A percentile compares a stretch with the other conserved stretches of the same genome.
phyloP scores from a whole-genome alignment of 1,140 invertebrate genomes.

The Euwallacea fornicatus region DNA sequence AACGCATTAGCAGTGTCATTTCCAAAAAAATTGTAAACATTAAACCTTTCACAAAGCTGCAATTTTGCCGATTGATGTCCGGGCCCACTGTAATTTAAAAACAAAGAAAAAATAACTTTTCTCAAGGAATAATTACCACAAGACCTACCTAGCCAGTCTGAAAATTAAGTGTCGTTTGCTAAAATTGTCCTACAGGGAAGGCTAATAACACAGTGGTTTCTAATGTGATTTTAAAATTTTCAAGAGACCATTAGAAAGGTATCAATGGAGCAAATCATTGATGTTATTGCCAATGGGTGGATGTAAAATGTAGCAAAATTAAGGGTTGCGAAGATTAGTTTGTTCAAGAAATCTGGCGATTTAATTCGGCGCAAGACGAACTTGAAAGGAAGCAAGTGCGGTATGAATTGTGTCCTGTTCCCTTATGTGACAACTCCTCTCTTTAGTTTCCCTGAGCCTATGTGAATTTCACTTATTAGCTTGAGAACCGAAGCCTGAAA shows the following conservation, averaged over 20 bases:
- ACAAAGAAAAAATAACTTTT: conserved; percentile 4
- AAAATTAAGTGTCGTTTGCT: conserved; percentile 28
- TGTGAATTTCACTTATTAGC: too few species aligned
- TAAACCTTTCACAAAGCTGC: conserved; percentile 18
- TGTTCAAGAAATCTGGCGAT: not conserved
- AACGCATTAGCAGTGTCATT: conserved; percentile 30
- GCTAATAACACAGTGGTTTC: conserved; percentile 1
- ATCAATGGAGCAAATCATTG: conserved; percentile 5
- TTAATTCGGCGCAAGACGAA: too few species aligned
- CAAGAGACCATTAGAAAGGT: conserved; percentile 5
- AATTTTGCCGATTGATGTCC: conserved; percentile 9
- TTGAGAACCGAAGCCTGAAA: too few species aligned
- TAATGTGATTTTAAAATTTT: conserved; percentile 13
- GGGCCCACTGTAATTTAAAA: conserved; percentile 18
- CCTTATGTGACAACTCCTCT: too few species aligned
- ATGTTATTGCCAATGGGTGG: conserved; percentile 4
- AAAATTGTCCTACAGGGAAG: conserved; percentile 14
- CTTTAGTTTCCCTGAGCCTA: too few species aligned
- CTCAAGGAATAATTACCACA: not conserved
- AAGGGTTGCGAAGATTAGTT: not conserved
- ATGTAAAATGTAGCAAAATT: conserved; percentile 11
- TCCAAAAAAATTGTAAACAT: conserved; percentile 22
- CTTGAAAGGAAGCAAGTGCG: too few species aligned
- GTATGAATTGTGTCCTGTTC: too few species aligned
- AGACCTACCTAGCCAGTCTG: not conserved